phyloP scores from a whole-genome alignment of 2,113 vertebrate genomes.

The Speoplatyrhinus poulsoni region DNA sequence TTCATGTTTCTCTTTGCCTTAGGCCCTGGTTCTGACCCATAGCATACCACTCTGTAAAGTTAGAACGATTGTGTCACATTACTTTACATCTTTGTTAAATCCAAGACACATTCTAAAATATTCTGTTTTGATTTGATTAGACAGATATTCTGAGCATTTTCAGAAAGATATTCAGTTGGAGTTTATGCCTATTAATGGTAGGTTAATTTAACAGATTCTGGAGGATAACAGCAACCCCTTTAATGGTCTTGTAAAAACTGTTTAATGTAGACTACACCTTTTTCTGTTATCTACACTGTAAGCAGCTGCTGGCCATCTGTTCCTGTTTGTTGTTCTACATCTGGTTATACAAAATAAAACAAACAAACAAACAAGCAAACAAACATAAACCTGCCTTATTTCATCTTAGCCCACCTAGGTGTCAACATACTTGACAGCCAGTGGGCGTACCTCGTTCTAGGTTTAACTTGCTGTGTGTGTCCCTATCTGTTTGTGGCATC shows the following conservation, averaged over 20 bases:
- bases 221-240: too few species aligned
- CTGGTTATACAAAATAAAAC: background rate
- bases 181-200: background rate
- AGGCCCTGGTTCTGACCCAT: too few species aligned
- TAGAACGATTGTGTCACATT: too few species aligned
- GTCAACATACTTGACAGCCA: constrained; percentile 49
- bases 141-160: background rate
- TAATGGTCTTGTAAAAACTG: too few species aligned
- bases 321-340: too few species aligned
- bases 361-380: constrained; percentile 9
- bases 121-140: too few species aligned
- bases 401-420: constrained; percentile 51
- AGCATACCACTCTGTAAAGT: too few species aligned
- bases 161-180: background rate
- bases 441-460: constrained; percentile 43
- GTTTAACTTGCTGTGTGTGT: constrained; percentile 48
- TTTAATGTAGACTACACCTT: too few species aligned
- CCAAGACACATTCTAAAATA: background rate
- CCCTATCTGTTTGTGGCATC: constrained; percentile 58
- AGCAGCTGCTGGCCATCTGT: background rate
- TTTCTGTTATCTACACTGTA: too few species aligned
- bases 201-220: background rate
- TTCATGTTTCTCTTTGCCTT: too few species aligned
- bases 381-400: constrained; percentile 38
- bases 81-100: constrained; percentile 15